Base-by-base conservation (phyloP, 37 sponge, comb jelly and placozoan species). In the Lycopodina hypogea region DNA sequence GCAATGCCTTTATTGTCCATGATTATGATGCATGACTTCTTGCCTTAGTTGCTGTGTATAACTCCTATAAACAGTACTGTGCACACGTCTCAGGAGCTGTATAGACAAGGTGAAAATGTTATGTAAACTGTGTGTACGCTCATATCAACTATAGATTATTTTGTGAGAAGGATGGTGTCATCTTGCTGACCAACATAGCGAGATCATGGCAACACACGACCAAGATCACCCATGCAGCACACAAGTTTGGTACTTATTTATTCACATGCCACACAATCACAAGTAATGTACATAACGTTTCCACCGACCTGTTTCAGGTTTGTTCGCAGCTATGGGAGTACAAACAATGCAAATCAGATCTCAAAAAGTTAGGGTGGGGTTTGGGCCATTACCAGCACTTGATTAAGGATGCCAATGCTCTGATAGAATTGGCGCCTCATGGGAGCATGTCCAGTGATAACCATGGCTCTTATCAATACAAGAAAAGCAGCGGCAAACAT, bases 351-450 rank as follows among this genome's bases (percentile, higher is more conserved):
- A 80, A 77, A 42, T 55, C 81, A 50, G 57, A 42, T 0, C 68
- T 93, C 48, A 93, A 89, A 73, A 66, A 79, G 38, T 84, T 85
- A 58, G 86, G 90, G 0, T 93, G 93, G 93, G 90, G 86, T 42
- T 21, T 82, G 14, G 24, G 66, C 51, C 59, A 79, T 19, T 93
- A 74, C 58, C 53, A 42, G 15, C 59, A 77, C 21, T 18, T 63
- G 48, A 29, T 18, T 3, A 77, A 64, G n/a, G 65, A 62, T 39
- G 39, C 33, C 26, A 24, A 42, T 24, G 29, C 19, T 15, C 76
- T 32, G 60, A 60, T 77, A 42, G 77, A 77, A 2, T 64, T 77
- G 15, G 65, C 42, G 1, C 22, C 0, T 24, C 32, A 24, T 1
- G 74, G 53, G 33, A 53, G 74, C 76, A 61, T 76, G 21, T 76